A percentile compares a stretch with the other conserved stretches of the same genome.
phyloP scores from a whole-genome alignment of 1,140 invertebrate genomes.

The Zaprionus camerounensis region DNA sequence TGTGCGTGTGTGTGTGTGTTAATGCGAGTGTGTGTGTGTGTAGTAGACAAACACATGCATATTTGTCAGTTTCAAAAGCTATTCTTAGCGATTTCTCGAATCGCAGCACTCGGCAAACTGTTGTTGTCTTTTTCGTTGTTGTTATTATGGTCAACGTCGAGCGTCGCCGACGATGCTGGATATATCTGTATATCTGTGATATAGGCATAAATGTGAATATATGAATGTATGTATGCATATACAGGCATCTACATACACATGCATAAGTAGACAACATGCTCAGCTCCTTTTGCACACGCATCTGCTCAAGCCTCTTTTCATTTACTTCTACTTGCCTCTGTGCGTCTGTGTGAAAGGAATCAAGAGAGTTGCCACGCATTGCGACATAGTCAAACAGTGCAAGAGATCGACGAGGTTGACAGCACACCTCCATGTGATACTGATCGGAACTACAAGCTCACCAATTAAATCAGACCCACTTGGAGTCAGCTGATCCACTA shows the following conservation, averaged over 20 bases:
- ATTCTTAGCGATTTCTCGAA: conserved; percentile 65
- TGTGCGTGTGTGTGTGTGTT: conserved; percentile 21
- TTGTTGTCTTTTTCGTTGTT: conserved; percentile 58
- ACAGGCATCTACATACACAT: neutral
- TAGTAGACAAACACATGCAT: conserved; percentile 48
- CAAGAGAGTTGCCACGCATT: neutral
- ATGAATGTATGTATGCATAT: neutral
- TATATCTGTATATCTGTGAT: neutral
- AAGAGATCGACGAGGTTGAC: neutral
- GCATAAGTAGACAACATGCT: neutral
- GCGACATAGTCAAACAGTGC: neutral
- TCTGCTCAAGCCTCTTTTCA: conserved; percentile 1
- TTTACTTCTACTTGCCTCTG: neutral
- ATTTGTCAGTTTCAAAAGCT: conserved; percentile 58
- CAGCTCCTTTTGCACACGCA: conserved; percentile 6
- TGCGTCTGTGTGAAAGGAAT: neutral
- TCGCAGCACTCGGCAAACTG: conserved; percentile 43
- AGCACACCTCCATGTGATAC: neutral
- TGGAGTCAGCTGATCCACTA: neutral
- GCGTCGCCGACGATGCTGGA: neutral
- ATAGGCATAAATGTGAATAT: neutral
- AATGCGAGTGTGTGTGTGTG: conserved; percentile 27
- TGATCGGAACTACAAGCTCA: neutral
- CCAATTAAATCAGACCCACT: neutral
- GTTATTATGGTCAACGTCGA: conserved; percentile 24